Conservation (phyloP, 1,140 invertebrate species). For the Polypedilum vanderplanki region DNA sequence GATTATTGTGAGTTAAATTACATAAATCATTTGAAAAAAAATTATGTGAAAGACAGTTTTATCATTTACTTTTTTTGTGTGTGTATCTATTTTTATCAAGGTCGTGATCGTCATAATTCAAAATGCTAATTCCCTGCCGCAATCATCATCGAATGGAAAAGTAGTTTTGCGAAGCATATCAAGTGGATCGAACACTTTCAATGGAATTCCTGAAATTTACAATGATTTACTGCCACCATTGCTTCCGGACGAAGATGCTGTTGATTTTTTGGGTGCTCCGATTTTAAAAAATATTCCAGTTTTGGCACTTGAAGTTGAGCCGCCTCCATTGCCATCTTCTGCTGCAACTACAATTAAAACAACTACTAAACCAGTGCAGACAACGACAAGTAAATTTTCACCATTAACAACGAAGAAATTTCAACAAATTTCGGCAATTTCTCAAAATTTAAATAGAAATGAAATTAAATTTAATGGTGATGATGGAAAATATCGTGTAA, state of each 20-base stretch:
- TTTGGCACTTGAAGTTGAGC: background rate
- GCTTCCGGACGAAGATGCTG: background rate
- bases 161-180: too few relatives aligned
- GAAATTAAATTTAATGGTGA: background rate
- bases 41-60: too few relatives aligned
- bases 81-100: background rate
- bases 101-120: background rate
- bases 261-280: background rate
- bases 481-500: background rate
- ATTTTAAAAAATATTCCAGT: background rate
- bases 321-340: background rate
- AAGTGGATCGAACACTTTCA: background rate
- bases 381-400: background rate
- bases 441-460: background rate
- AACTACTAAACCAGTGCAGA: background rate
- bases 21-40: too few relatives aligned
- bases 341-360: background rate
- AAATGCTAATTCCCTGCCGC: background rate
- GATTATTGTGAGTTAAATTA: background rate
- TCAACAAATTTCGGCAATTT: background rate
- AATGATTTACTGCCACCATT: conserved; percentile 4
- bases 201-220: background rate
- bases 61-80: background rate
- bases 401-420: background rate
- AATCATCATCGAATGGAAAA: background rate